phyloP scores from a whole-genome alignment of 2,797 vertebrate species.

The Oryzias dopingdopingensis region DNA sequence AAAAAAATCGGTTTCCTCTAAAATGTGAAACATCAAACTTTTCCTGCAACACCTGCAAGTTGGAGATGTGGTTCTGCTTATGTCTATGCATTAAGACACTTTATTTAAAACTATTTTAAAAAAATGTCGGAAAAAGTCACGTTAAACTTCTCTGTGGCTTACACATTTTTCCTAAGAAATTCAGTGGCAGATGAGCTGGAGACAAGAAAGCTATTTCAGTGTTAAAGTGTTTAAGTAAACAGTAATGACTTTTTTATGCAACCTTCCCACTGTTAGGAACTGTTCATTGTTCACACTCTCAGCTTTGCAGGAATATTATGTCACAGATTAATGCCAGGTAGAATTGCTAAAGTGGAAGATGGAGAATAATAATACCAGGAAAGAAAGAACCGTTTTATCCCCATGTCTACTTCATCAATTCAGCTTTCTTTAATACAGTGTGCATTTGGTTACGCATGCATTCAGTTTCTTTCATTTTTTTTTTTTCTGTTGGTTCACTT shows the following conservation, averaged over 20 bases:
- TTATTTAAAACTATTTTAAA: constrained; percentile 31
- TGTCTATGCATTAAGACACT: constrained; percentile 22
- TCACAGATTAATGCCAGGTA: constrained; percentile 21
- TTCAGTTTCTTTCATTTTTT: neutral
- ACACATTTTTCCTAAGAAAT: constrained; percentile 17
- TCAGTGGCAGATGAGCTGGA: constrained; percentile 8
- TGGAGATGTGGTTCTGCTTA: constrained; percentile 27
- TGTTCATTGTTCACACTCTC: constrained; percentile 13
- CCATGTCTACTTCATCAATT: neutral
- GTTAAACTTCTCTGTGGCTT: constrained; percentile 11
- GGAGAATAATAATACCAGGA: constrained; percentile 21
- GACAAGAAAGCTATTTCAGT: neutral
- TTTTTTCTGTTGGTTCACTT: too few species aligned
- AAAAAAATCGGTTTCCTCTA: constrained; percentile 27
- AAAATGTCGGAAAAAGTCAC: neutral
- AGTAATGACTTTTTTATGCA: constrained; percentile 32
- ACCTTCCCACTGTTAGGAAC: constrained; percentile 11
- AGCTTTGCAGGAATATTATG: constrained; percentile 12
- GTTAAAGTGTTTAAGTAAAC: constrained; percentile 3
- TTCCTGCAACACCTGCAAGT: constrained; percentile 2
- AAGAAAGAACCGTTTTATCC: constrained; percentile 6
- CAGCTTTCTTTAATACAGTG: neutral
- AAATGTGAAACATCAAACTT: constrained; percentile 21
- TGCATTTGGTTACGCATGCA: too few species aligned
- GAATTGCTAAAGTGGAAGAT: constrained; percentile 12